Percentiles rank a stretch among this genome's conserved stretches.
These are phyloP conservation scores for Cygnus atratus DNA, from an alignment of 2,113 vertebrate species.

Conservation along the genomic window DNA sequence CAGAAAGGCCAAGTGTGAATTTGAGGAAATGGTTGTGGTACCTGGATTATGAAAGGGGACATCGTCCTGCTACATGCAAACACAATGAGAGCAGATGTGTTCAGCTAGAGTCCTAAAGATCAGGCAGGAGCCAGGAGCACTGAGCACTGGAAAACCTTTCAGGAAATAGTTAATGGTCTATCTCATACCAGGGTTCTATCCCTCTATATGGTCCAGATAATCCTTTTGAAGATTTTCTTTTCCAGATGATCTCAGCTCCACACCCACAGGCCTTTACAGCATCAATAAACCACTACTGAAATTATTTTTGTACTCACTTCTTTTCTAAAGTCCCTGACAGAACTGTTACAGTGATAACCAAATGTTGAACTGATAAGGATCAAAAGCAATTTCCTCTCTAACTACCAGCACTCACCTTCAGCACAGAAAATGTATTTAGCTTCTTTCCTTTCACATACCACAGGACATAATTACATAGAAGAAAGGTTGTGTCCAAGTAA, in stretches of 20 bases:
- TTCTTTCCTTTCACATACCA: neutral
- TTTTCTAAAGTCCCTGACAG: neutral
- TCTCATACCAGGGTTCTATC: neutral
- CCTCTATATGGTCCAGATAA: neutral
- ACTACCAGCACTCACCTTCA: neutral
- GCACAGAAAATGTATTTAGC: neutral
- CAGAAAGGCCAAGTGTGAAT: neutral
- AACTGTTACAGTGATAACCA: neutral
- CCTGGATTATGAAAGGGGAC: neutral
- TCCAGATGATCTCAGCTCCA: neutral
- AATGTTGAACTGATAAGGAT: neutral
- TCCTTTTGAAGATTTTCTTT: neutral
- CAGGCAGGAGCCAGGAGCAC: neutral
- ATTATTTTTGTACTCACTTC: neutral
- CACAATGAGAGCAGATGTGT: neutral
- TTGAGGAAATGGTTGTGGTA: neutral
- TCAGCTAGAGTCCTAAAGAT: neutral
- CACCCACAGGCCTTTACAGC: neutral
- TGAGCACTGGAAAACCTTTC: neutral
- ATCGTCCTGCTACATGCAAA: neutral
- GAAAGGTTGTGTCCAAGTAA: neutral
- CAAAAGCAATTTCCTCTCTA: neutral
- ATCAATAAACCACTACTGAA: neutral
- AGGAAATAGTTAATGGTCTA: neutral
- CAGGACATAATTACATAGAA: neutral